Evolutionary conservation across 1,140 invertebrate species (phyloP).

Genomic region (Drosophila pachea): DNA sequence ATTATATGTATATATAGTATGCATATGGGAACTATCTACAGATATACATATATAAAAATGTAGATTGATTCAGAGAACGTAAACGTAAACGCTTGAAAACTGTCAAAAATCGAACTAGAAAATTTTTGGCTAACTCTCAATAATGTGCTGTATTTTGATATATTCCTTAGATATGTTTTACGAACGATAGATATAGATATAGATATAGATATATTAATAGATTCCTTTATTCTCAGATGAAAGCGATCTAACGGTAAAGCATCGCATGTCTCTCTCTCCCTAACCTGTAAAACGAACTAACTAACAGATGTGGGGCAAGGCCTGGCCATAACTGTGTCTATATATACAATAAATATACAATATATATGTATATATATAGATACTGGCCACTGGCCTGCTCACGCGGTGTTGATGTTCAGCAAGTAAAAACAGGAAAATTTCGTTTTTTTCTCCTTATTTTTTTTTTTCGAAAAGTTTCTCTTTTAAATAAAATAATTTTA

Average conservation of each 20-base stretch:
- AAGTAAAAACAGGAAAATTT: slow-evolving; percentile 56
- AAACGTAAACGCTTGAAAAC: too few species aligned
- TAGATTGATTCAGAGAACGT: background rate
- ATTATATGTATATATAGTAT: slow-evolving; percentile 36
- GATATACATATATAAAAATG: slow-evolving; percentile 36
- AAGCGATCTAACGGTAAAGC: slow-evolving; percentile 45
- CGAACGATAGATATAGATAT: slow-evolving; percentile 55
- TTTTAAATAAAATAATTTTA: slow-evolving; percentile 72
- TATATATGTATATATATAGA: background rate
- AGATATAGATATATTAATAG: slow-evolving; percentile 35
- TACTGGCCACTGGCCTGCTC: slow-evolving; percentile 21
- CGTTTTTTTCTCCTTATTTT: slow-evolving; percentile 21
- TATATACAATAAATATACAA: slow-evolving; percentile 6
- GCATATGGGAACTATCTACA: slow-evolving; percentile 63
- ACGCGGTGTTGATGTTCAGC: slow-evolving; percentile 44
- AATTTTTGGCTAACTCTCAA: too few species aligned
- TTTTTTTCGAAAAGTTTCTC: slow-evolving; percentile 54
- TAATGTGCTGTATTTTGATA: too few species aligned
- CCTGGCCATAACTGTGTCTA: slow-evolving; percentile 8
- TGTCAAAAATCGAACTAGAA: too few species aligned
- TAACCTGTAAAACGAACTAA: slow-evolving; percentile 55
- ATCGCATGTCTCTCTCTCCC: slow-evolving; percentile 69
- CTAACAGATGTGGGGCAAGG: slow-evolving; percentile 48
- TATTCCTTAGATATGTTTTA: slow-evolving; percentile 47
- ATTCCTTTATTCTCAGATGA: slow-evolving; percentile 68